Conservation (phyloP, 2,888 invertebrate genomes). For the Heliconius sara region DNA sequence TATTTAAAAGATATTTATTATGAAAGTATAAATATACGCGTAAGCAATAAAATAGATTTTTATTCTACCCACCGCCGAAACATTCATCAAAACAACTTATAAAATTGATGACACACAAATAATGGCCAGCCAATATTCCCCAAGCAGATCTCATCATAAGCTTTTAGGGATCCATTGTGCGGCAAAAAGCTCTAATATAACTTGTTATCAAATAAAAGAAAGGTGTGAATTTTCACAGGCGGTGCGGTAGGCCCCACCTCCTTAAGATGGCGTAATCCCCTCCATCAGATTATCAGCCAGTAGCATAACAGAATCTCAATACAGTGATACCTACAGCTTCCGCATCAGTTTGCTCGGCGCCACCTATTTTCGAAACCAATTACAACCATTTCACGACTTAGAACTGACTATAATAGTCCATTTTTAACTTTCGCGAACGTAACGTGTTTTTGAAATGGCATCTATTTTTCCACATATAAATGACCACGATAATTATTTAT, state of each 20-base stretch:
- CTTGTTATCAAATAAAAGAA: constrained; percentile 83
- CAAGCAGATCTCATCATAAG: constrained; percentile 75
- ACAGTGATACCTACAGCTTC: constrained; percentile 75
- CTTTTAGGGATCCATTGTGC: constrained; percentile 82
- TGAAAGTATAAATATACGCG: background rate
- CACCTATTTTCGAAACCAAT: constrained; percentile 83
- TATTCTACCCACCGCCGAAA: constrained; percentile 3
- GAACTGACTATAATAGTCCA: constrained; percentile 48
- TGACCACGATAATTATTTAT: constrained; percentile 32
- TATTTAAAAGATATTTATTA: background rate
- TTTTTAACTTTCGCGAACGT: constrained; percentile 20
- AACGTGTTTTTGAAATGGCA: constrained; percentile 27
- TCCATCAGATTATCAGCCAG: constrained; percentile 68
- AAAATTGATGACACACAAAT: constrained; percentile 76
- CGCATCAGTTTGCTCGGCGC: constrained; percentile 61
- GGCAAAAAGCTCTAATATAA: constrained; percentile 81
- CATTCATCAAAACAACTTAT: constrained; percentile 37
- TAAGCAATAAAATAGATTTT: background rate
- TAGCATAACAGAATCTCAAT: constrained; percentile 69
- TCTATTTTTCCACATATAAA: constrained; percentile 21
- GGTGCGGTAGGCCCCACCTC: constrained; percentile 72
- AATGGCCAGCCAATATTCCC: constrained; percentile 76
- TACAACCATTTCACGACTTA: constrained; percentile 66
- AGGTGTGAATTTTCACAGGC: constrained; percentile 84
- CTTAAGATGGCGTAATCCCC: constrained; percentile 81